These are phyloP conservation scores for Morpho achilles DNA, from an alignment of 2,888 invertebrate genomes.

Conservation along the genomic window DNA sequence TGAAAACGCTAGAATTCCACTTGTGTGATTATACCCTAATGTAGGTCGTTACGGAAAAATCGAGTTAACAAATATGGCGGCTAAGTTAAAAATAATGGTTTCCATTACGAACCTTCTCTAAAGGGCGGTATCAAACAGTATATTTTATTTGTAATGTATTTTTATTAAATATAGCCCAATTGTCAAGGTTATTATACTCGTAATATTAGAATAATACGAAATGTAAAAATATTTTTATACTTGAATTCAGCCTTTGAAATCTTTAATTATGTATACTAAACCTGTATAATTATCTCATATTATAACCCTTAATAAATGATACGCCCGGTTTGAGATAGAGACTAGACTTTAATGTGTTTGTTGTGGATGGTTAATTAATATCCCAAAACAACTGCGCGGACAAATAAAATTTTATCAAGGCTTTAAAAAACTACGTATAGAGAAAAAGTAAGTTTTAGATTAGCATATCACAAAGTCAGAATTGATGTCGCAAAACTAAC, in stretches of 20 bases:
- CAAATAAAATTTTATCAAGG: too few species aligned
- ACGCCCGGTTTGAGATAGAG: too few species aligned
- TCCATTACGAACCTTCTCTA: constrained; percentile 28
- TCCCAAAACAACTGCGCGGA: too few species aligned
- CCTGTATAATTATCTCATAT: too few species aligned
- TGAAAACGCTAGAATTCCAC: not conserved
- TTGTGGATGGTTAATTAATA: not conserved
- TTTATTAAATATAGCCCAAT: constrained; percentile 19
- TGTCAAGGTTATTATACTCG: constrained; percentile 1
- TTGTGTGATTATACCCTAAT: constrained; percentile 21
- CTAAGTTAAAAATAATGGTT: constrained; percentile 39
- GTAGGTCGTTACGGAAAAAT: constrained; percentile 35
- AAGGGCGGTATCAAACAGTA: constrained; percentile 20
- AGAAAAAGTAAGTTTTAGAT: too few species aligned
- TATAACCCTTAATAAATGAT: too few species aligned
- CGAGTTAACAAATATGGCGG: constrained; percentile 36
- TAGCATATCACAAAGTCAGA: not conserved
- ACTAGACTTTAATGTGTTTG: not conserved
- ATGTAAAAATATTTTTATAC: too few species aligned
- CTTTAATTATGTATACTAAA: too few species aligned
- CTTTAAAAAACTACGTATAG: too few species aligned
- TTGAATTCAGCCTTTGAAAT: too few species aligned
- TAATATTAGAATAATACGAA: not conserved
- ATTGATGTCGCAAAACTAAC: not conserved
- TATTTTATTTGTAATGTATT: constrained; percentile 20